Evolutionary conservation across 2,797 vertebrate species (phyloP).

Genomic region (Leuciscus waleckii): DNA sequence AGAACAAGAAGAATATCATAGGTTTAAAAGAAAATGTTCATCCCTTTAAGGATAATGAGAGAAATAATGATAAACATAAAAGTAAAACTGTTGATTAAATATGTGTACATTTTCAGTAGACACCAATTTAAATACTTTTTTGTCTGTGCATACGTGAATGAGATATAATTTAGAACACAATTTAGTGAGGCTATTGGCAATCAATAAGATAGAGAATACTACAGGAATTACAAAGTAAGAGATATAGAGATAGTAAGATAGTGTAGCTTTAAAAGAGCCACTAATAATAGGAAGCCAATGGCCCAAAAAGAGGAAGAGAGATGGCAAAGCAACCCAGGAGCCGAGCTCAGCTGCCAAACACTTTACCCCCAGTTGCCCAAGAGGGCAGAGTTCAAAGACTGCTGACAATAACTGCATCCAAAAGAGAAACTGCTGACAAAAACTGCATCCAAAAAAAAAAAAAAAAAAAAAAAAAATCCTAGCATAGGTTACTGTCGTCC

Average conservation of each 20-base stretch:
- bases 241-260: neutral
- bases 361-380: slow-evolving; percentile 18
- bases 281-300: slow-evolving; percentile 5
- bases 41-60: slow-evolving; percentile 1
- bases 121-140: neutral
- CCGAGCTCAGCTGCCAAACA: slow-evolving; percentile 15
- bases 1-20: neutral
- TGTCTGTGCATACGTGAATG: neutral
- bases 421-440: slow-evolving; percentile 16
- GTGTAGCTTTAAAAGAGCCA: neutral
- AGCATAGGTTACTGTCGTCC: slow-evolving; percentile 3
- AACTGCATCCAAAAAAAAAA: slow-evolving; percentile 21
- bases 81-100: neutral
- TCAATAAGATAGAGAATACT: neutral
- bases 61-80: neutral
- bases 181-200: neutral
- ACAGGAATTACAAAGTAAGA: neutral
- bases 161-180: slow-evolving; percentile 17
- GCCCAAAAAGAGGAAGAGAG: slow-evolving; percentile 22
- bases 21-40: neutral
- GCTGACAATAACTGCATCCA: slow-evolving; percentile 24
- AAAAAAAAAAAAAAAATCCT: neutral
- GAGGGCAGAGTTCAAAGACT: slow-evolving; percentile 18
- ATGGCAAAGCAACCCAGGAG: slow-evolving; percentile 11
- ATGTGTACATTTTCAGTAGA: neutral